Conservation (phyloP, 2,888 invertebrate species). For the Philopedon plagiatum region DNA sequence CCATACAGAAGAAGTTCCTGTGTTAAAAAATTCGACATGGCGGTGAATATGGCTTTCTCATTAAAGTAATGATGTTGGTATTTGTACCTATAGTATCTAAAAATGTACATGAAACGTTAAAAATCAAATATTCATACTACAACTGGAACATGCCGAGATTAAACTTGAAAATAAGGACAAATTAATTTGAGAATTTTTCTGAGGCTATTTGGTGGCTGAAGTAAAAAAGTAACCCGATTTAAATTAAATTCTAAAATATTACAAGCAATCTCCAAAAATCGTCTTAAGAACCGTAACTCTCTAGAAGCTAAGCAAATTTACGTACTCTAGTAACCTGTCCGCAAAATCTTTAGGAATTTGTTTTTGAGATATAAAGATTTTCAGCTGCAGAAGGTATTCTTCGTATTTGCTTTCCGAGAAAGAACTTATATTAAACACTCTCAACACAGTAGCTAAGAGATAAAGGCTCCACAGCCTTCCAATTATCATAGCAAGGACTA, state of each 20-base stretch:
- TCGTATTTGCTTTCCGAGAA: conserved; percentile 67
- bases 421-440: conserved; percentile 57
- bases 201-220: no score
- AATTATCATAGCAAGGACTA: conserved; percentile 34
- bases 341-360: conserved; percentile 66
- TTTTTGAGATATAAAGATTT: conserved; percentile 71
- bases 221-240: no score
- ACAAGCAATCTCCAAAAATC: no score
- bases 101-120: neutral
- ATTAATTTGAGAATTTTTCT: no score
- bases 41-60: conserved; percentile 40
- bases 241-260: no score
- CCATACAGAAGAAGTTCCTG: conserved; percentile 38
- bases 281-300: no score
- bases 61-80: conserved; percentile 46
- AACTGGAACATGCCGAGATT: no score
- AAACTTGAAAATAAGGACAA: no score
- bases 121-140: no score
- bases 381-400: conserved; percentile 69
- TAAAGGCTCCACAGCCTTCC: conserved; percentile 59
- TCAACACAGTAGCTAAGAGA: conserved; percentile 57
- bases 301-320: neutral
- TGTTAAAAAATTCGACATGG: conserved; percentile 36
- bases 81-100: conserved; percentile 43
- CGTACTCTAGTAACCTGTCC: conserved; percentile 37